phyloP scores from a whole-genome alignment of 2,797 vertebrate species.

The Melanotaenia boesemani region DNA sequence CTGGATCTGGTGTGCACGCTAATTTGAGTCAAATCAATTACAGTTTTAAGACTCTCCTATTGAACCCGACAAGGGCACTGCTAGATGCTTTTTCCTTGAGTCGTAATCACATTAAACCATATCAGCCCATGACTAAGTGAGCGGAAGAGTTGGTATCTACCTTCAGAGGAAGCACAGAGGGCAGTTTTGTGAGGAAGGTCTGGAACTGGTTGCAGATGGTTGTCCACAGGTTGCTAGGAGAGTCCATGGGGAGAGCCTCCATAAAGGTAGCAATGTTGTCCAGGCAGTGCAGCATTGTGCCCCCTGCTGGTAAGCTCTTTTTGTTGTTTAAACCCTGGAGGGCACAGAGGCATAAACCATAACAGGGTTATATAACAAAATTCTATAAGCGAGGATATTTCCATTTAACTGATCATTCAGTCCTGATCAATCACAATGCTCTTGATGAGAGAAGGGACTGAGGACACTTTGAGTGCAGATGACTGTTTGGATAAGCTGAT shows the following conservation, averaged over 20 bases:
- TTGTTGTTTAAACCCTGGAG: conserved; percentile 97
- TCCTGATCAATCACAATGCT: conserved; percentile 59
- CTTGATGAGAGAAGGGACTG: conserved; percentile 40
- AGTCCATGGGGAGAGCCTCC: conserved; percentile 99
- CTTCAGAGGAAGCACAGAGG: conserved; percentile 96
- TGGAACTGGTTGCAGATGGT: conserved; percentile 99
- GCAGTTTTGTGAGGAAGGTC: conserved; percentile 96
- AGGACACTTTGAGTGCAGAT: conserved; percentile 44
- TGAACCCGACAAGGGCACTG: conserved; percentile 59
- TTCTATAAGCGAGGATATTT: conserved; percentile 59
- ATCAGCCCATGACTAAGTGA: conserved; percentile 72
- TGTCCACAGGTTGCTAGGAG: conserved; percentile 98
- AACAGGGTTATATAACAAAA: conserved; percentile 68
- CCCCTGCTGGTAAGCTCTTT: conserved; percentile 96
- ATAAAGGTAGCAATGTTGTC: conserved; percentile 99
- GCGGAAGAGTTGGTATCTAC: conserved; percentile 78
- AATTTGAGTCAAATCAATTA: conserved; percentile 72
- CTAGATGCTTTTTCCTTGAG: conserved; percentile 60
- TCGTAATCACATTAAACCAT: conserved; percentile 74
- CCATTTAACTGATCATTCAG: conserved; percentile 68
- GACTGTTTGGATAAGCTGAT: conserved; percentile 31
- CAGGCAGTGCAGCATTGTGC: conserved; percentile 96
- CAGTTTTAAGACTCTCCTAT: conserved; percentile 55
- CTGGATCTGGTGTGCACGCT: conserved; percentile 18
- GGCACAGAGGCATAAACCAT: conserved; percentile 59